A percentile compares a stretch with the other conserved stretches of the same genome.
phyloP scores from a whole-genome alignment of 1,140 invertebrate species.

The Arion vulgaris region DNA sequence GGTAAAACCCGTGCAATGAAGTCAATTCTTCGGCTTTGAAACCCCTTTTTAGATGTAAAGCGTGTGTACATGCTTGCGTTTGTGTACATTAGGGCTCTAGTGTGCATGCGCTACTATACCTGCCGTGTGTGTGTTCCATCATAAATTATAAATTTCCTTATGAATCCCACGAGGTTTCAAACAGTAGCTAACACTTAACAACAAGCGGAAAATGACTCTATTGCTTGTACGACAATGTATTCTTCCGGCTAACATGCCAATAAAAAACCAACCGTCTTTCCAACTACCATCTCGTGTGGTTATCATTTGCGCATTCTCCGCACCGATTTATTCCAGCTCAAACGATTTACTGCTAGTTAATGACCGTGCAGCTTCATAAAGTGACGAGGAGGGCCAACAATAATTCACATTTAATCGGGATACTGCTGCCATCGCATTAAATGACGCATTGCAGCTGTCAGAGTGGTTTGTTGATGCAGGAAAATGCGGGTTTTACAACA shows the following conservation, averaged over 20 bases:
- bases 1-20: no score
- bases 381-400: neutral
- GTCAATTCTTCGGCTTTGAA: no score
- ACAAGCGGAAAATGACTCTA: no score
- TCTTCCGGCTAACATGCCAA: neutral
- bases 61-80: no score
- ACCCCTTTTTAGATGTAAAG: no score
- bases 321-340: neutral
- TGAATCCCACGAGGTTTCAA: no score
- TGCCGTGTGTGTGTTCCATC: no score
- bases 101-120: no score
- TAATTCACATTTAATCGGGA: slow-evolving; percentile 10
- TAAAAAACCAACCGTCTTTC: neutral
- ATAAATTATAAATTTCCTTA: no score
- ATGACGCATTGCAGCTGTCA: slow-evolving; percentile 1
- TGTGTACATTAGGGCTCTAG: no score
- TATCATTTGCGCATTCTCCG: slow-evolving; percentile 5
- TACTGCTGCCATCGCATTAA: neutral
- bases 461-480: neutral
- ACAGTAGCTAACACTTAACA: no score
- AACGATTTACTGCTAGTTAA: slow-evolving; percentile 4
- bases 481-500: neutral
- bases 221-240: no score
- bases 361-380: neutral
- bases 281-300: neutral